phyloP scores from a whole-genome alignment of 2,797 vertebrate genomes.

The Avahi laniger region DNA sequence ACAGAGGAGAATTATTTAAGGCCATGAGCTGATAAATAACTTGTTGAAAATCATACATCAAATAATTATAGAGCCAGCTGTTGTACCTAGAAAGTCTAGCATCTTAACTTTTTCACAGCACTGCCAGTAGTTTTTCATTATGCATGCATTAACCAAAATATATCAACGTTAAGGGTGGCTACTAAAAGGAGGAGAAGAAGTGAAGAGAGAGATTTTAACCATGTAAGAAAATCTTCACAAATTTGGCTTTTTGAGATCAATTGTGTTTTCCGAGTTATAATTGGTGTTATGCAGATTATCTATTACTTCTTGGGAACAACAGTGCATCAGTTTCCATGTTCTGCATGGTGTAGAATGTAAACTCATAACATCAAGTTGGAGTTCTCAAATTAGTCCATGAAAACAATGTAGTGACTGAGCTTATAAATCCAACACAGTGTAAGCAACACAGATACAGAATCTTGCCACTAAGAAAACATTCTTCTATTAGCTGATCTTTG shows the following conservation, averaged over 20 bases:
- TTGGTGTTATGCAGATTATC: not conserved
- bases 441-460: not conserved
- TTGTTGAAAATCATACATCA: not conserved
- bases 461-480: not conserved
- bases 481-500: not conserved
- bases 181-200: not conserved
- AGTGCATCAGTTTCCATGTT: not conserved
- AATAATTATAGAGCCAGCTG: not conserved
- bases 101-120: not conserved
- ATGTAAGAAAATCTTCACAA: not conserved
- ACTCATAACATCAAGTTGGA: not conserved
- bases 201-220: not conserved
- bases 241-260: not conserved
- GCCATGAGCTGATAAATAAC: not conserved
- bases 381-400: not conserved
- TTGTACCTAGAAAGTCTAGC: not conserved
- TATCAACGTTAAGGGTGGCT: rapidly evolving
- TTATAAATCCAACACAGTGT: not conserved
- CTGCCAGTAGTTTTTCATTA: not conserved
- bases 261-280: not conserved
- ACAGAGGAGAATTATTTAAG: not conserved
- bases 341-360: rapidly evolving
- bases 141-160: rapidly evolving
- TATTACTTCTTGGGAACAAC: not conserved
- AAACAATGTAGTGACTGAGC: not conserved